These are phyloP conservation scores for Chionomys nivalis DNA, from an alignment of 2,113 vertebrate species.

Conservation along the genomic window DNA sequence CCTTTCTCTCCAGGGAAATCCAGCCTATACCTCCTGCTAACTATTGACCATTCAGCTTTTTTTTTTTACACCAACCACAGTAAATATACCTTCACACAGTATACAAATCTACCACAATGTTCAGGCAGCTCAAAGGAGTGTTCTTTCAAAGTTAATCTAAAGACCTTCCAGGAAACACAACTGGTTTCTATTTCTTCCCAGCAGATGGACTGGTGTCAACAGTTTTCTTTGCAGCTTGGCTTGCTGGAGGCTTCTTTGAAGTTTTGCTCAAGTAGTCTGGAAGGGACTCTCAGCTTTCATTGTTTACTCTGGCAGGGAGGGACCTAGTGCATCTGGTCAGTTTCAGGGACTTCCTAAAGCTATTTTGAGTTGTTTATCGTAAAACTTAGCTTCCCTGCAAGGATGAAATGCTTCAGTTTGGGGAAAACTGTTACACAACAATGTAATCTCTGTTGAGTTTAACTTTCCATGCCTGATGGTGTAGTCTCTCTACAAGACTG, in stretches of 20 bases:
- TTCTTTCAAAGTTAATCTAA: background rate
- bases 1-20: background rate
- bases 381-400: background rate
- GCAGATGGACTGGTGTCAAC: background rate
- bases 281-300: background rate
- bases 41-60: background rate
- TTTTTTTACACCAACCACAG: background rate
- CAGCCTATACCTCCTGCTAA: background rate
- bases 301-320: background rate
- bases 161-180: background rate
- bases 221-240: background rate
- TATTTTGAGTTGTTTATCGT: background rate
- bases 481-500: background rate
- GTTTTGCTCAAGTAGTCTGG: background rate
- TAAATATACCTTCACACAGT: background rate
- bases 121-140: background rate
- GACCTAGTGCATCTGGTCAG: background rate
- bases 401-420: background rate
- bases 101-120: background rate
- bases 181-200: background rate
- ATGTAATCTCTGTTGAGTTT: background rate
- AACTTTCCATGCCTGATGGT: background rate
- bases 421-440: background rate
- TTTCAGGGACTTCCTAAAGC: background rate
- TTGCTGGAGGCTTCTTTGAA: background rate